A percentile compares a stretch with the other conserved stretches of the same genome.
Evolutionary conservation across 2,888 invertebrate genomes (phyloP).

Genomic region (Chydorus sphaericus): DNA sequence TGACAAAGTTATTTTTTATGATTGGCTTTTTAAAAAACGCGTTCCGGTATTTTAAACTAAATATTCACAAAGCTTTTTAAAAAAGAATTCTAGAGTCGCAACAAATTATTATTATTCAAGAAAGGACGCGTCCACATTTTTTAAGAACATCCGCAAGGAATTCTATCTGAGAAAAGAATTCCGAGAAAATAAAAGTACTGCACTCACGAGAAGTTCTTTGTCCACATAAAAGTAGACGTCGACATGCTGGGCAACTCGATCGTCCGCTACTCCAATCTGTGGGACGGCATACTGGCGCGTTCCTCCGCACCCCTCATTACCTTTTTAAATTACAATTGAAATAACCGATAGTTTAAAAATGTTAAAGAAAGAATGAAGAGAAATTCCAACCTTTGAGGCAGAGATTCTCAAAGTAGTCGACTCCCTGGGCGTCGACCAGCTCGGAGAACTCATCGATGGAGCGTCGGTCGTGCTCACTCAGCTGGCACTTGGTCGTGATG

Average conservation of each 20-base stretch:
- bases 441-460: slow-evolving; percentile 79
- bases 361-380: too few relatives aligned
- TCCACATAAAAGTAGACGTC: slow-evolving; percentile 83
- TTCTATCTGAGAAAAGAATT: background rate
- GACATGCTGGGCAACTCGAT: slow-evolving; percentile 82
- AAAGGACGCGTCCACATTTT: too few relatives aligned
- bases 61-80: too few relatives aligned
- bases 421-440: slow-evolving; percentile 69
- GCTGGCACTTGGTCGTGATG: slow-evolving; percentile 75
- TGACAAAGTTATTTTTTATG: too few relatives aligned
- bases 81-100: too few relatives aligned
- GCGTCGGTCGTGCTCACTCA: slow-evolving; percentile 77
- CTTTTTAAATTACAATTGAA: slow-evolving; percentile 25
- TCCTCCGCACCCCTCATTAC: slow-evolving; percentile 70
- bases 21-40: too few relatives aligned
- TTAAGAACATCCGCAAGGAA: too few relatives aligned
- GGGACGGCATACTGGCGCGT: slow-evolving; percentile 64
- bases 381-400: slow-evolving; percentile 64
- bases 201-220: slow-evolving; percentile 68
- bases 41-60: too few relatives aligned
- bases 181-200: background rate
- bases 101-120: too few relatives aligned
- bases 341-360: background rate
- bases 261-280: slow-evolving; percentile 74
- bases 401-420: slow-evolving; percentile 77